Evolutionary conservation across 2,888 invertebrate species (phyloP).

Genomic region (Allolobophora icterica): DNA sequence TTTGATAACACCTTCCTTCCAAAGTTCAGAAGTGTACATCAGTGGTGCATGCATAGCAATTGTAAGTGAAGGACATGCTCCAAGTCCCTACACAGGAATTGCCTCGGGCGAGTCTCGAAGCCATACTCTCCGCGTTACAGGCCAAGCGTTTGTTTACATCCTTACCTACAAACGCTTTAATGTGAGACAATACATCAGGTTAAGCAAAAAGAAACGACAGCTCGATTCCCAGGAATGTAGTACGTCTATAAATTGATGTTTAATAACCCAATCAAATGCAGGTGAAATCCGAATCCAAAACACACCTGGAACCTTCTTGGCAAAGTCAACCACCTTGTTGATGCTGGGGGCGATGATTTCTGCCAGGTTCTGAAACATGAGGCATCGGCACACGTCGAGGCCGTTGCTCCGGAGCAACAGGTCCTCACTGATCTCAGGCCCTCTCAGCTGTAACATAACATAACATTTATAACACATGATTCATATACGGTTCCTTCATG

Average conservation of each 20-base stretch:
- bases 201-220: no score
- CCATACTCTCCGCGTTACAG: no score
- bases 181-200: no score
- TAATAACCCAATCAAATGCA: background rate
- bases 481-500: background rate
- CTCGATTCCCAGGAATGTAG: no score
- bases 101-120: no score
- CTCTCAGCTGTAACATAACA: background rate
- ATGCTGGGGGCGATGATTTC: slow-evolving; percentile 86
- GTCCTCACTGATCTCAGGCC: slow-evolving; percentile 27
- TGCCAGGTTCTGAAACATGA: slow-evolving; percentile 87
- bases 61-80: no score
- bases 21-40: no score
- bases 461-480: background rate
- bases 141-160: no score
- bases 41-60: no score
- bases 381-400: slow-evolving; percentile 36
- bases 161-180: no score
- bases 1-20: no score
- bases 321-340: slow-evolving; percentile 92
- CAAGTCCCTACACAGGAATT: no score
- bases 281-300: background rate
- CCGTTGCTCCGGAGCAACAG: background rate
- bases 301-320: slow-evolving; percentile 84
- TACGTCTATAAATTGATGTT: background rate